A percentile compares a stretch with the other conserved stretches of the same genome.
Evolutionary conservation across 2,888 invertebrate species (phyloP).

Genomic region (Cybosia mesomella): DNA sequence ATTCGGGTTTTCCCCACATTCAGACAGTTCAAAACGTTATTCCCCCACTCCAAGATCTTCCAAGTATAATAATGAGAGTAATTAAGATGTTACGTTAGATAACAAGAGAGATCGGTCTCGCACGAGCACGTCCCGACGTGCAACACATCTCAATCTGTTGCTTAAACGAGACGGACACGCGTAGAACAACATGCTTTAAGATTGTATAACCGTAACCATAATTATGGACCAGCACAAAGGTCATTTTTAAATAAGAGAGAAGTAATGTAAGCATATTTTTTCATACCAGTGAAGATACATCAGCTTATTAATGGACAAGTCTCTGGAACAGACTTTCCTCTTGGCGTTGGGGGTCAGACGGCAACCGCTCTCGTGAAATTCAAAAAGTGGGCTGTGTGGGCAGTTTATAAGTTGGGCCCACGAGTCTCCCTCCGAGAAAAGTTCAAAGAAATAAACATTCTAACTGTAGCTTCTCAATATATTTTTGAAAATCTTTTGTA

Average conservation of each 20-base stretch:
- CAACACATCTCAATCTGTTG: background rate
- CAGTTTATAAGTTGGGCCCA: no score
- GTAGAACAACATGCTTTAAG: background rate
- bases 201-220: constrained; percentile 4
- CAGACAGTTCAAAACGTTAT: background rate
- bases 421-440: no score
- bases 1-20: background rate
- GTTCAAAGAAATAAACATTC: no score
- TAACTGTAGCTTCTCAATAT: no score
- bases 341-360: no score
- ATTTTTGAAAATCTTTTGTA: no score
- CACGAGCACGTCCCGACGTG: background rate
- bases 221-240: background rate
- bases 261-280: no score
- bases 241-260: background rate
- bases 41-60: background rate
- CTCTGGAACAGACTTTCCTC: no score
- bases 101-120: constrained; percentile 14
- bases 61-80: constrained; percentile 15
- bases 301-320: no score
- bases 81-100: constrained; percentile 23
- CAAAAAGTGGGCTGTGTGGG: no score
- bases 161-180: background rate
- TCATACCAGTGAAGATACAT: no score
- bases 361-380: no score